phyloP scores from a whole-genome alignment of 2,888 invertebrate genomes.

The Dryomyza anilis region DNA sequence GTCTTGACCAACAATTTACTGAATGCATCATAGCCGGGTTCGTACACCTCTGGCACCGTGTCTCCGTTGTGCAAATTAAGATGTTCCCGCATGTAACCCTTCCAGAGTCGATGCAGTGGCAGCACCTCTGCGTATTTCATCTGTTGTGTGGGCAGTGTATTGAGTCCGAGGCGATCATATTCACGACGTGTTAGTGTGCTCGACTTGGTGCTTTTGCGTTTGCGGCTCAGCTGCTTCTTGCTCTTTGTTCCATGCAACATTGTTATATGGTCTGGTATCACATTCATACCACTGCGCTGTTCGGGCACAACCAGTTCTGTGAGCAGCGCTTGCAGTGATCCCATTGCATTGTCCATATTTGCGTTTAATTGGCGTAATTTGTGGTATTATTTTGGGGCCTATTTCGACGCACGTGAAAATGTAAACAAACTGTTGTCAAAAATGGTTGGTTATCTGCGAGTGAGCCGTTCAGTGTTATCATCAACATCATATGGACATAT shows the following conservation, averaged over 20 bases:
- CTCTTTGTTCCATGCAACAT: slow-evolving; percentile 56
- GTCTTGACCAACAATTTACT: slow-evolving; percentile 60
- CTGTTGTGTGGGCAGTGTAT: slow-evolving; percentile 67
- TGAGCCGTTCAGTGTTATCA: no score
- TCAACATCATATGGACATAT: no score
- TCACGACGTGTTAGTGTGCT: slow-evolving; percentile 66
- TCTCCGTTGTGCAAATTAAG: slow-evolving; percentile 66
- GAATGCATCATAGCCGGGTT: slow-evolving; percentile 55
- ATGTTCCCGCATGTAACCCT: slow-evolving; percentile 71
- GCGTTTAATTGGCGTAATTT: background rate
- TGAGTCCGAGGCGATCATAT: slow-evolving; percentile 68
- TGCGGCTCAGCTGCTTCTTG: slow-evolving; percentile 55
- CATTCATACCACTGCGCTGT: slow-evolving; percentile 45
- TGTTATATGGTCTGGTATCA: slow-evolving; percentile 56
- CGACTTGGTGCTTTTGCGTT: slow-evolving; percentile 60
- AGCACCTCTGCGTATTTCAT: slow-evolving; percentile 70
- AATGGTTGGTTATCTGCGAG: no score
- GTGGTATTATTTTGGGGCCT: background rate
- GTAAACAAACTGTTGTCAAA: background rate
- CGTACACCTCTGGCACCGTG: slow-evolving; percentile 54
- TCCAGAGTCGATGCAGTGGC: slow-evolving; percentile 73
- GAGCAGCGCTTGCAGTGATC: slow-evolving; percentile 45
- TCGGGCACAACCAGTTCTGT: slow-evolving; percentile 50
- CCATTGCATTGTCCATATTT: slow-evolving; percentile 36
- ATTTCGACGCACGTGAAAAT: background rate